phyloP scores from a whole-genome alignment of 2,113 vertebrate genomes.

The Gymnobelideus leadbeateri region DNA sequence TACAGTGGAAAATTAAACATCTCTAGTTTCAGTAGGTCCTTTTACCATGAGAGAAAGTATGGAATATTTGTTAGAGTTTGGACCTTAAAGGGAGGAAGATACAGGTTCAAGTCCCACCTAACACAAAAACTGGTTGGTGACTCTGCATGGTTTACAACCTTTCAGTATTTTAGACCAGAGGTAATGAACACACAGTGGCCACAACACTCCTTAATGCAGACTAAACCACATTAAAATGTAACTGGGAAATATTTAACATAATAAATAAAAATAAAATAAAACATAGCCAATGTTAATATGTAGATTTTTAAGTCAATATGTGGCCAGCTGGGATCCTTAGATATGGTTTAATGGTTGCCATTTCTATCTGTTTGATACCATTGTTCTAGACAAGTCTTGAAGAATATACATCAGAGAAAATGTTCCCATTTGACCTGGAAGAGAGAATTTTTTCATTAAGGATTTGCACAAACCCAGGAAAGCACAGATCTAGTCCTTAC shows the following conservation, averaged over 20 bases:
- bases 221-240: background rate
- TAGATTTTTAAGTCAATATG: no score
- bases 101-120: background rate
- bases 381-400: background rate
- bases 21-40: background rate
- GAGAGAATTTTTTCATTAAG: background rate
- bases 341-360: background rate
- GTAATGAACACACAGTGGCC: background rate
- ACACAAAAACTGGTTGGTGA: background rate
- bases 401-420: background rate
- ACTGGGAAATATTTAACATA: background rate
- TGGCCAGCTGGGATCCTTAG: background rate
- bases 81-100: background rate
- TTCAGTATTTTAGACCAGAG: background rate
- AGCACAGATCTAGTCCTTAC: background rate
- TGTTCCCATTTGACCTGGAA: background rate
- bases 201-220: background rate
- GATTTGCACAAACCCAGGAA: background rate
- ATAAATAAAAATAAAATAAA: background rate
- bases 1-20: slow-evolving; percentile 25
- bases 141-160: background rate
- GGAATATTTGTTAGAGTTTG: background rate
- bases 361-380: background rate
- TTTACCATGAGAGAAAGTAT: background rate
- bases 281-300: background rate